Evolutionary conservation across 64 coral and sea anemone genomes (phyloP), one percentile per base, ranked within the genome.

Genomic region (Porites lutea): DNA sequence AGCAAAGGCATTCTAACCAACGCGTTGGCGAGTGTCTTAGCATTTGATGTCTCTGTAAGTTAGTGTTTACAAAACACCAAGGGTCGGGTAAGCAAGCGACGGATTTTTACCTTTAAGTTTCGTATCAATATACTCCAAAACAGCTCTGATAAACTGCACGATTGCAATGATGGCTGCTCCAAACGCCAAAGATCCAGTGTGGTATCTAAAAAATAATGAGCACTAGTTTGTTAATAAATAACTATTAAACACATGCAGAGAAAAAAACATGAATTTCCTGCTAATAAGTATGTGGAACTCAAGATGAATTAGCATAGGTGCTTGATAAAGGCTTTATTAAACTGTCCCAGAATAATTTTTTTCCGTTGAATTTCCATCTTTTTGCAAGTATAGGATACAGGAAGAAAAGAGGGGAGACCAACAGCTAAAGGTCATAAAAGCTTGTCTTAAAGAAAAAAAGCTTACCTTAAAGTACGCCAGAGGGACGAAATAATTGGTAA

Each of bases 101-200:
- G 5, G 53, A 55, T 5, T 55, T 7, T 55, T 11, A 98, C 97
- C 91, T 96, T 91, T 98, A 23, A 98, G 82, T 91, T 98, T 98
- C n/a, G 77, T 72, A 66, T 98, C 97, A 78, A 98, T 98, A 71
- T 98, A 98, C 75, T 98, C 97, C 22, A 98, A 54, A 13, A 93
- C 77, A 61, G 92, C 95, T 52, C 97, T 86, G 27, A 98, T 98
- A 3, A 98, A 77, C 82, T 98, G 97, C 23, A 98, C 97, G 79
- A 98, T 91, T 21, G 97, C 97, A 52, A 98, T 98, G n/a, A 98
- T 98, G 4, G 94, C 94, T 37, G 97, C 94, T 88, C 97, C 97
- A 89, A 98, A 98, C 0, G 97, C 97, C 62, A 98, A 66, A 14
- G 97, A 98, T 7, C 97, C 97, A 20, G 94, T 98, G 63, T 98